Evolutionary conservation across 2,797 vertebrate species (phyloP), one percentile per base, ranked within the genome.

Genomic region (Tolypeutes matacus): DNA sequence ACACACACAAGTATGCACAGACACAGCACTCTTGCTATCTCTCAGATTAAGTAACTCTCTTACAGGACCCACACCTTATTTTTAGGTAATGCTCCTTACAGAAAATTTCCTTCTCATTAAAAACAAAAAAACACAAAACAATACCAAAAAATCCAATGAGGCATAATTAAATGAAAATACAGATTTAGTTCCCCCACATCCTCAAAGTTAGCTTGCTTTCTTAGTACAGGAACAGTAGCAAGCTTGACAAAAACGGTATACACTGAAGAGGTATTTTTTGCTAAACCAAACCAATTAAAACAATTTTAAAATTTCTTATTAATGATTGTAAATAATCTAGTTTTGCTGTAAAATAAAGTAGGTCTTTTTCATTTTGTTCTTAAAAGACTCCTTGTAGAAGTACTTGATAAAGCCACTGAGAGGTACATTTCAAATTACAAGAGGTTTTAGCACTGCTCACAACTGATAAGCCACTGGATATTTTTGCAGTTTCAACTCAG

Each of bases 241-340:
- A 87, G 25, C 56, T 89, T 78, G 80, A 58, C 10, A 62, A 96
- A 34, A 96, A 93, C 11, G 15, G 36, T 49, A 86, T 64, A 72
- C 14, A 69, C 27, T 15, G 27, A 86, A 80, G 29, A 83, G 13
- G 0, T 27, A 91, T 88, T 70, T 46, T 94, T 80, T 78, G 58
- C 82, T 93, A 62, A 96, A 23, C 78, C 56, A 60, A 91, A 82
- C 8, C 31, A 88, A 93, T 46, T 84, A 69, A 80, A 92, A 78
- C 46, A 14, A 76, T 86, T 72, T 51, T 0, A 5, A 69, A 86
- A 56, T 15, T 29, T 78, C 56, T 84, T 46, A 46, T 15, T 93
- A 92, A 93, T 23, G 39, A 65, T 14, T 3, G 17, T 21, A 78
- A 94, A 89, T 7, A 92, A 95, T 39, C 11, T 13, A 87, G 4